These are phyloP conservation scores for Montipora cactus DNA, from an alignment of 64 coral and sea anemone genomes.

Conservation along the genomic window DNA sequence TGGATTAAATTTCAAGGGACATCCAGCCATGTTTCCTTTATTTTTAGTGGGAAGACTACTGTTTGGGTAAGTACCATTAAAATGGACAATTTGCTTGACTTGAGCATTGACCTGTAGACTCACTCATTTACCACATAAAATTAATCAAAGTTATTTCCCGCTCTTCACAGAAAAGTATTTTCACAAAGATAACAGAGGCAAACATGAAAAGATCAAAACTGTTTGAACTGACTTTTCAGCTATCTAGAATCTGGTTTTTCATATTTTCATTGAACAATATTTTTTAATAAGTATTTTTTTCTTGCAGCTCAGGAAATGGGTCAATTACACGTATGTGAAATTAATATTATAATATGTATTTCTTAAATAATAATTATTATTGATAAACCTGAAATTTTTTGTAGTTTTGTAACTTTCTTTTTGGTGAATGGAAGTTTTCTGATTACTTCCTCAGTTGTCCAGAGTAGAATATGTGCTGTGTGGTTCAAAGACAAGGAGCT, in stretches of 20 bases:
- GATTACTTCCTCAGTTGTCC: slow-evolving; percentile 75
- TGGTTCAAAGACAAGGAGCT: slow-evolving; percentile 96
- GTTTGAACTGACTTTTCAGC: too few species aligned
- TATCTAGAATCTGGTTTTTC: too few species aligned
- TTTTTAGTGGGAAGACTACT: slow-evolving; percentile 86
- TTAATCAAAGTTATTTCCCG: too few species aligned
- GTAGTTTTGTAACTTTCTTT: too few species aligned
- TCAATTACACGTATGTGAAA: slow-evolving; percentile 80
- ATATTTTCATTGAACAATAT: too few species aligned
- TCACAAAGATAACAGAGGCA: too few species aligned
- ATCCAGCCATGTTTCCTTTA: slow-evolving; percentile 75
- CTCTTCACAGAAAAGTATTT: too few species aligned
- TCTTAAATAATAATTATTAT: too few species aligned
- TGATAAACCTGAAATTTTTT: too few species aligned
- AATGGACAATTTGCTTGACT: not conserved
- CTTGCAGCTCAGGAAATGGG: slow-evolving; percentile 86
- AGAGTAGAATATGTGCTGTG: slow-evolving; percentile 93
- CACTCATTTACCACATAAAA: too few species aligned
- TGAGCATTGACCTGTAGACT: not conserved
- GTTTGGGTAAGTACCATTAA: slow-evolving; percentile 73
- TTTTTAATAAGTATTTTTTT: slow-evolving; percentile 7
- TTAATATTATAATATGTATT: too few species aligned
- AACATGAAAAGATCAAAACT: too few species aligned
- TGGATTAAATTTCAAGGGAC: slow-evolving; percentile 70
- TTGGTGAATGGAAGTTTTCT: not conserved